Conservation (phyloP, 2,113 vertebrate genomes). For the Dasyornis broadbenti region DNA sequence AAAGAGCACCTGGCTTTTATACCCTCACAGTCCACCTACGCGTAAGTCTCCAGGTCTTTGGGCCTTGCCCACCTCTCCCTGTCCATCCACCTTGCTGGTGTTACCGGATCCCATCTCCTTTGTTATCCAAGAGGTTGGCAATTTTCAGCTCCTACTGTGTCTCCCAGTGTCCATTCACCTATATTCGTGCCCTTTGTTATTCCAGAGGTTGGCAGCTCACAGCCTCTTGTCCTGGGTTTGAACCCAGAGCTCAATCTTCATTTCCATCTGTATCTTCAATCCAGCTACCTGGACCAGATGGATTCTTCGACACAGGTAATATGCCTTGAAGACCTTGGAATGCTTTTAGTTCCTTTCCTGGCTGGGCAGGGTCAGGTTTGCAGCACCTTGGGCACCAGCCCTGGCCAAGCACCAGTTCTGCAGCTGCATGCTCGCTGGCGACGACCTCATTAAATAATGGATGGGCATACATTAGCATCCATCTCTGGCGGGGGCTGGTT, state of each 20-base stretch:
- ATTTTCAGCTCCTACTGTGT: neutral
- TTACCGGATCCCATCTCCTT: neutral
- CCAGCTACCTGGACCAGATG: neutral
- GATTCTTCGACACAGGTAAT: neutral
- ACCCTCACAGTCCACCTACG: rapidly evolving
- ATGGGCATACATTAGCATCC: neutral
- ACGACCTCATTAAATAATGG: conserved; percentile 10
- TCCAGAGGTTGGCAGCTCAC: neutral
- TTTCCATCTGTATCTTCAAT: neutral
- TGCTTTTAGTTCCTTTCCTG: neutral
- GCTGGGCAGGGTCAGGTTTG: neutral
- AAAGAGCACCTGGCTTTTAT: neutral
- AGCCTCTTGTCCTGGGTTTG: neutral
- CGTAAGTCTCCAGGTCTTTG: neutral
- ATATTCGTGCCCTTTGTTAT: neutral
- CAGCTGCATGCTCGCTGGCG: neutral
- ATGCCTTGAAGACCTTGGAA: rapidly evolving
- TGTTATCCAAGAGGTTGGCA: neutral
- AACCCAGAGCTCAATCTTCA: neutral
- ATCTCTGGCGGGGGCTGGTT: neutral
- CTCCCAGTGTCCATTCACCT: neutral
- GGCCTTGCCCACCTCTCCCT: neutral
- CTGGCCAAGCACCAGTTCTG: neutral
- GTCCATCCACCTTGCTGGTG: neutral
- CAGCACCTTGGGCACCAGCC: neutral